Conservation (phyloP, 53 echinoderm and acorn worm species). For the Echinarachnius parma region DNA sequence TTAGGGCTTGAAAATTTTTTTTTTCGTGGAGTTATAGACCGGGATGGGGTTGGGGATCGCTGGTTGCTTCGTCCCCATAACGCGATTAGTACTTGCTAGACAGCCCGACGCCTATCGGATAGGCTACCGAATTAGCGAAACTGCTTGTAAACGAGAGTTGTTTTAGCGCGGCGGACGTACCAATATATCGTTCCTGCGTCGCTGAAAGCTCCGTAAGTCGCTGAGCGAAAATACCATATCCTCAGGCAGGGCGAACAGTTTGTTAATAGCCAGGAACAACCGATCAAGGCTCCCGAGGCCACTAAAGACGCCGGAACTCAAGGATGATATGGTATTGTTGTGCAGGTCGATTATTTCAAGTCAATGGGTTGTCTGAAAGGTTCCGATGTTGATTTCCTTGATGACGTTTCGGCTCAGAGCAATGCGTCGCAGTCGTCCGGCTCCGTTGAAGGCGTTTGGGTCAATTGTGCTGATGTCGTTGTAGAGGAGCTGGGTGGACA, state of each 20-base stretch:
- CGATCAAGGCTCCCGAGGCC: not conserved
- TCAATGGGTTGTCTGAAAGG: constrained; percentile 12
- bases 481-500: constrained; percentile 15
- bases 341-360: constrained; percentile 17
- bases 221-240: too few relatives aligned
- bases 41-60: too few relatives aligned
- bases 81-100: too few relatives aligned
- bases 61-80: too few relatives aligned
- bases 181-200: too few relatives aligned
- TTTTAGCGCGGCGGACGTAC: too few relatives aligned
- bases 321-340: not conserved
- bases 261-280: constrained; percentile 18
- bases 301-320: constrained; percentile 19
- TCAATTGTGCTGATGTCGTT: not conserved
- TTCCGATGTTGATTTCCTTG: not conserved
- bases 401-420: constrained; percentile 9
- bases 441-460: constrained; percentile 8
- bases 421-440: not conserved
- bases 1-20: too few relatives aligned
- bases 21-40: too few relatives aligned
- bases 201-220: too few relatives aligned
- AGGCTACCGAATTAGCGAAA: too few relatives aligned
- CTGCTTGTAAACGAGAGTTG: too few relatives aligned
- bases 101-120: too few relatives aligned
- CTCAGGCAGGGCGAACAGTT: not conserved